Evolutionary conservation across 1,140 invertebrate species (phyloP).

Genomic region (Zaprionus lachaisei): DNA sequence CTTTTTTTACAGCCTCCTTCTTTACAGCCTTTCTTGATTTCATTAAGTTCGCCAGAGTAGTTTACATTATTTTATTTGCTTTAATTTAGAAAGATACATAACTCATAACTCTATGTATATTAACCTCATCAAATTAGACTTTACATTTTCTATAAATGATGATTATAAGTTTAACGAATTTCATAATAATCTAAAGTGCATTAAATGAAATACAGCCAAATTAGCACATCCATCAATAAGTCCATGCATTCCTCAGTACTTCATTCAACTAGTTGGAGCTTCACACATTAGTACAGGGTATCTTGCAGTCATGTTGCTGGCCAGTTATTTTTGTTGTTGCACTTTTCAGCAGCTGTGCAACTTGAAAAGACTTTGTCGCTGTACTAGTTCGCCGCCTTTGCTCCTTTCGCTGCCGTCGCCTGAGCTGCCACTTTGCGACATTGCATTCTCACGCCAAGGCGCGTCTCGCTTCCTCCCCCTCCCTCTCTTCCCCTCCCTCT

Average conservation of each 20-base stretch:
- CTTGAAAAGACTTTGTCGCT: constrained; percentile 73
- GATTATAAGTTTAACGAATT: neutral
- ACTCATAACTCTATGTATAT: neutral
- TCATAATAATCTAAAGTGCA: neutral
- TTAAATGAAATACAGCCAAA: neutral
- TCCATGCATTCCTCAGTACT: too few species aligned
- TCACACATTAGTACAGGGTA: neutral
- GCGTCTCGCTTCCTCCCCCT: constrained; percentile 9
- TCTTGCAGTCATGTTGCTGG: constrained; percentile 18
- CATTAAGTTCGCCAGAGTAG: too few species aligned
- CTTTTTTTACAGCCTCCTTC: too few species aligned
- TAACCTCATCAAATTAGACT: neutral
- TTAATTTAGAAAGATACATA: neutral
- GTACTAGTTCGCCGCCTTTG: constrained; percentile 63
- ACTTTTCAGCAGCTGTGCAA: constrained; percentile 49
- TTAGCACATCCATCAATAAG: neutral
- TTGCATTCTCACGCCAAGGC: constrained; percentile 23
- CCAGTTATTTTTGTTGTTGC: constrained; percentile 41
- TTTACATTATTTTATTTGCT: too few species aligned
- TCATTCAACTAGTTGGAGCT: neutral
- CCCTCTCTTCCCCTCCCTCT: neutral
- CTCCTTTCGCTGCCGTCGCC: constrained; percentile 51
- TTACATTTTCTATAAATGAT: neutral
- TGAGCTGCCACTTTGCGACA: constrained; percentile 59
- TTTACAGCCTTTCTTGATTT: too few species aligned